Conservation (phyloP, 2,113 vertebrate genomes). For the Nyctibius bracteatus region DNA sequence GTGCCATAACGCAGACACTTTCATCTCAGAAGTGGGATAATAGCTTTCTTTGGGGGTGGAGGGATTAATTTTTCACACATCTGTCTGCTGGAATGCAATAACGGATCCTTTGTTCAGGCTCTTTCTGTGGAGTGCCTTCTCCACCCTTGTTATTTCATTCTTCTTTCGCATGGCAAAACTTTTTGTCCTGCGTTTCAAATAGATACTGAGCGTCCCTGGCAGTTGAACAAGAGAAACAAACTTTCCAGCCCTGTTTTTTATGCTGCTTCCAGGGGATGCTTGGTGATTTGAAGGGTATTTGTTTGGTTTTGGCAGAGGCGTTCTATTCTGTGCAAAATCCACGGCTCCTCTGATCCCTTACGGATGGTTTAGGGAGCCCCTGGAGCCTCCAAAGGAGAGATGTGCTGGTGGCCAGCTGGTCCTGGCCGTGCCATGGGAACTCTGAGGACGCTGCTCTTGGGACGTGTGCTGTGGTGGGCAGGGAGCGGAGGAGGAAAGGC, state of each 20-base stretch:
- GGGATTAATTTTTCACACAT: constrained; percentile 49
- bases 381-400: not conserved
- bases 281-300: constrained; percentile 15
- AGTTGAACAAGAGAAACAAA: constrained; percentile 44
- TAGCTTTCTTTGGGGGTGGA: constrained; percentile 39
- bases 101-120: constrained; percentile 39
- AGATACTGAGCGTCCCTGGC: constrained; percentile 22
- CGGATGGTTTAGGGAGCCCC: not conserved
- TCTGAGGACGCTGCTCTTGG: not conserved
- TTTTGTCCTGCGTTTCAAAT: constrained; percentile 47
- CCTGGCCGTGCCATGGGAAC: not conserved
- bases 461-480: accelerated
- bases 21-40: constrained; percentile 52
- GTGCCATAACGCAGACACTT: not conserved
- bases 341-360: not conserved
- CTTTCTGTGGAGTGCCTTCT: not conserved
- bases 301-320: constrained; percentile 8
- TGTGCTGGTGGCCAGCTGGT: not conserved
- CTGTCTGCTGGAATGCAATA: constrained; percentile 40
- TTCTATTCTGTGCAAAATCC: not conserved
- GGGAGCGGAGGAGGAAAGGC: not conserved
- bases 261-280: not conserved
- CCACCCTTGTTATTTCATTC: constrained; percentile 2
- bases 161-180: constrained; percentile 43
- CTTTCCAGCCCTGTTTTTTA: not conserved